Conservation (phyloP, 2,888 invertebrate species). For the Steinernema hermaphroditum region DNA sequence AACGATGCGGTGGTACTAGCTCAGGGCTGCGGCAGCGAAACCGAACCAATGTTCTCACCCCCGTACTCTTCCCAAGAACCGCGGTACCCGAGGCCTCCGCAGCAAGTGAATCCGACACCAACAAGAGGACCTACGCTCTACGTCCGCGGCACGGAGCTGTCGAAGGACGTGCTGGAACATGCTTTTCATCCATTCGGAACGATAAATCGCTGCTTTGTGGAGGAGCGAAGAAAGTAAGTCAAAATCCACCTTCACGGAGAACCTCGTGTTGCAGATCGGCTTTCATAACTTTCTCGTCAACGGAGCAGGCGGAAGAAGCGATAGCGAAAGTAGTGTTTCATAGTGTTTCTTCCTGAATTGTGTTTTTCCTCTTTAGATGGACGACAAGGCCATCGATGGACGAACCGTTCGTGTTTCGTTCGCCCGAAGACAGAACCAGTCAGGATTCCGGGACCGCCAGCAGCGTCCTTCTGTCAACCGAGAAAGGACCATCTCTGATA, state of each 20-base stretch:
- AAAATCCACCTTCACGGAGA: too few relatives aligned
- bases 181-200: slow-evolving; percentile 36
- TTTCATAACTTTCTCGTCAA: slow-evolving; percentile 34
- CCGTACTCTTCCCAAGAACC: neutral
- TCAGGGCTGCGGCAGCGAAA: too few relatives aligned
- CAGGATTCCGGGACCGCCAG: neutral
- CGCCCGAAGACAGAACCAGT: slow-evolving; percentile 35
- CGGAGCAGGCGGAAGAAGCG: slow-evolving; percentile 34
- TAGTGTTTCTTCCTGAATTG: neutral
- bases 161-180: slow-evolving; percentile 30
- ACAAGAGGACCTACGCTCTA: slow-evolving; percentile 34
- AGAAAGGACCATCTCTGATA: neutral
- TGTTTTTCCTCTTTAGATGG: slow-evolving; percentile 43
- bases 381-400: slow-evolving; percentile 40
- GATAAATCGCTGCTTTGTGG: slow-evolving; percentile 36
- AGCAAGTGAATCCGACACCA: neutral
- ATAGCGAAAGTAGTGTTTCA: slow-evolving; percentile 28
- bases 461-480: neutral
- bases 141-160: slow-evolving; percentile 34
- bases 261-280: slow-evolving; percentile 32
- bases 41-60: slow-evolving; percentile 6
- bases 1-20: too few relatives aligned
- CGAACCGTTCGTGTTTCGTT: slow-evolving; percentile 40
- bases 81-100: neutral
- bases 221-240: slow-evolving; percentile 35